A percentile compares a stretch with the other conserved stretches of the same genome.
phyloP scores from a whole-genome alignment of 2,797 vertebrate genomes.

The Botia kubotai region DNA sequence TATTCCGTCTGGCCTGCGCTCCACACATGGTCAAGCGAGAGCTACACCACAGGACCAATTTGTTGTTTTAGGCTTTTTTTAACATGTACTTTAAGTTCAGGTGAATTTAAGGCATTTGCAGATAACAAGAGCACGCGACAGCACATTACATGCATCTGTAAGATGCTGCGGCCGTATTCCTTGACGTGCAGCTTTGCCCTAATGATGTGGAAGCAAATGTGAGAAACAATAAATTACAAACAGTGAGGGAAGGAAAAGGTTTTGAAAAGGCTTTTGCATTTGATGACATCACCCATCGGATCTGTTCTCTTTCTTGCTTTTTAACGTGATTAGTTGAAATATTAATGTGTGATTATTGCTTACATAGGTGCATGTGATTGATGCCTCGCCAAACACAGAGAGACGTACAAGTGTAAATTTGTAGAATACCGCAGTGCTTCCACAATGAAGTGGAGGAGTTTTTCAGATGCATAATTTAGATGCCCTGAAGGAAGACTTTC shows the following conservation, averaged over 20 bases:
- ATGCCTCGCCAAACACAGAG: constrained; percentile 98
- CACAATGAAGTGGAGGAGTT: constrained; percentile 96
- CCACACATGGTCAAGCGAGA: constrained; percentile 83
- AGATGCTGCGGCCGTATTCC: not conserved
- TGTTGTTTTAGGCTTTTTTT: constrained; percentile 98
- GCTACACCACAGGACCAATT: constrained; percentile 87
- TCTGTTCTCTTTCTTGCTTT: constrained; percentile 90
- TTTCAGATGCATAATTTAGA: constrained; percentile 99
- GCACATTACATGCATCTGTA: not conserved
- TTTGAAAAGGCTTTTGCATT: constrained; percentile 85
- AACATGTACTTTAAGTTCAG: constrained; percentile 96
- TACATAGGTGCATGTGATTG: constrained; percentile 96
- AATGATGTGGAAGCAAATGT: constrained; percentile 85
- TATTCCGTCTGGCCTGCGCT: constrained; percentile 82
- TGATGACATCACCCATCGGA: constrained; percentile 94
- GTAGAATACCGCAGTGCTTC: constrained; percentile 93
- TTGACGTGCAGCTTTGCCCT: constrained; percentile 77
- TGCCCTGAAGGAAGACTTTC: constrained; percentile 99
- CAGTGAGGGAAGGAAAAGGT: constrained; percentile 60
- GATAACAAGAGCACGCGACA: constrained; percentile 87
- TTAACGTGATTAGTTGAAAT: constrained; percentile 99
- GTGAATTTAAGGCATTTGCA: constrained; percentile 96
- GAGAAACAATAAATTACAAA: constrained; percentile 51
- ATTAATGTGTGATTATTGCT: constrained; percentile 98
- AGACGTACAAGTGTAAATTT: constrained; percentile 96